Percentiles rank a stretch among this genome's conserved stretches.
Evolutionary conservation across 2,113 vertebrate species (phyloP).

Genomic region (Sylvilagus bachmani): DNA sequence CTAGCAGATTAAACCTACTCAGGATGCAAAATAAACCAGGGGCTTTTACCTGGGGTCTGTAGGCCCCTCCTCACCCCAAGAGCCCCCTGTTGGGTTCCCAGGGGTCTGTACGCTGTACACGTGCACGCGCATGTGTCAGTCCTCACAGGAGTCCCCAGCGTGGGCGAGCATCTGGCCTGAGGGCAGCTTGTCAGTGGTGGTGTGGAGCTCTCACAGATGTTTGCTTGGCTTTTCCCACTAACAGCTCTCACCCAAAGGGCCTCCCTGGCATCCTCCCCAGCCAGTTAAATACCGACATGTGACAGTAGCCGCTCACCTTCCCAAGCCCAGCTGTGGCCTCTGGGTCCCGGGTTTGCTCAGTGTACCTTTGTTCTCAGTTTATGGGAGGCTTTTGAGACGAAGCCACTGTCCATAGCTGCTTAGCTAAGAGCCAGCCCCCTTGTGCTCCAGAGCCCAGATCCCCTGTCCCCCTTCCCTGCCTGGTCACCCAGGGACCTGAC

Average conservation of each 20-base stretch:
- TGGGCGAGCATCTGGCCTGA: background rate
- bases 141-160: background rate
- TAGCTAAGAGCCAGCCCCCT: background rate
- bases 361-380: background rate
- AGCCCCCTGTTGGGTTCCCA: background rate
- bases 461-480: background rate
- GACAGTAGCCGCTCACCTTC: background rate
- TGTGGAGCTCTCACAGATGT: background rate
- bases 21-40: background rate
- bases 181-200: background rate
- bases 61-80: background rate
- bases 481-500: background rate
- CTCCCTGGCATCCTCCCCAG: background rate
- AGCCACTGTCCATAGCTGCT: background rate
- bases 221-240: constrained; percentile 1
- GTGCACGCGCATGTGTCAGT: background rate
- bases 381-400: background rate
- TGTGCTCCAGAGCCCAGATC: background rate
- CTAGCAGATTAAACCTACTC: background rate
- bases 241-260: background rate
- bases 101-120: rapidly evolving
- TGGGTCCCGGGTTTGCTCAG: background rate
- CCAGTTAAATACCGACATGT: background rate
- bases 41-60: background rate
- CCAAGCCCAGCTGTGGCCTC: background rate